Evolutionary conservation across 2,113 vertebrate species (phyloP), one percentile per base, ranked within the genome.

Genomic region (Elaphurus davidianus): DNA sequence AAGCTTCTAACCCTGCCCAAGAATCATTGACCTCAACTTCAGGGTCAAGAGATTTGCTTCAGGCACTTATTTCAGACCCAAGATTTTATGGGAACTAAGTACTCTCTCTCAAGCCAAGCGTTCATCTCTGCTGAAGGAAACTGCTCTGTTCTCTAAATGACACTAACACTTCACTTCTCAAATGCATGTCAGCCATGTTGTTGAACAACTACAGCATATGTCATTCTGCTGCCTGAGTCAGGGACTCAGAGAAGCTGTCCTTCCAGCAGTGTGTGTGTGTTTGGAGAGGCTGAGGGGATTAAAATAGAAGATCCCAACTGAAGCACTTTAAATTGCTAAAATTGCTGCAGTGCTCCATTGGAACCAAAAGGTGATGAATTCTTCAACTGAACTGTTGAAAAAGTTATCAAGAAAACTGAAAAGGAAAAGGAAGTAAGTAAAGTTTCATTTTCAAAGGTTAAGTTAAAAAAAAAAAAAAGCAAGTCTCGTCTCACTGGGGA

Each of bases 91-190:
- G 50, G 90, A 97, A 84, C 78, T 67, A 94, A 98, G 50, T 82
- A 55, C 28, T 90, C 33, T 84, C 55, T 89, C 19, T 91, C 82
- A 91, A 81, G n/a, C 28, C 76, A 97, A 97, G 59, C 21, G 36
- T 21, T 94, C 88, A 74, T 85, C 81, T 88, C 82, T 82, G 91
- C 50, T n/a, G 60, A 40, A 97, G 85, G 81, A 97, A 98, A 94
- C 50, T 52, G 82, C 81, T 96, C 82, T 81, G 79, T 52, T 93
- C 87, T 50, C 85, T 87, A 54, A 90, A 67, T 59, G 85, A 88
- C 74, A 96, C 25, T 33, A 93, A 84, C 85, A 93, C 27, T 96
- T 97, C 54, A 95, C 55, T 97, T 95, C 90, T 91, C 90, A 98
- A 89, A 87, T 62, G 23, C 74, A 23, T 60, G 59, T 91, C 93